Percentiles rank a stretch among this genome's conserved stretches.
These are phyloP conservation scores for Leistus spinibarbis DNA, from an alignment of 2,888 invertebrate species.

Conservation along the genomic window DNA sequence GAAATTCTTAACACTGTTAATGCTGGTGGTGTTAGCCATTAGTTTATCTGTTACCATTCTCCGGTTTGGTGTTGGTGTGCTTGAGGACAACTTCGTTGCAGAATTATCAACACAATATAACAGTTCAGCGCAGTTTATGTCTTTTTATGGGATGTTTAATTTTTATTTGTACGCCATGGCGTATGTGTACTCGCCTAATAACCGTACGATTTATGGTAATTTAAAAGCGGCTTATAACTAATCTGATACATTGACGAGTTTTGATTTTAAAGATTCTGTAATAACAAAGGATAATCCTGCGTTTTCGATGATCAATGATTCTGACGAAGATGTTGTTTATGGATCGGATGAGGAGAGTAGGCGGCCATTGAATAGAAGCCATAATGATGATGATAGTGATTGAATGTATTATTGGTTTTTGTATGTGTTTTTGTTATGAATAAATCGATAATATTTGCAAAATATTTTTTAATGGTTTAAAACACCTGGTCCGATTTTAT, in stretches of 20 bases:
- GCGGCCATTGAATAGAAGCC: constrained; percentile 75
- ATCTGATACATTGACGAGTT: not conserved
- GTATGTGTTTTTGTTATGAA: not conserved
- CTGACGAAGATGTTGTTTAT: constrained; percentile 95
- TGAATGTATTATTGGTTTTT: constrained; percentile 53
- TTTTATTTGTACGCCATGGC: constrained; percentile 94
- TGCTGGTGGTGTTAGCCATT: constrained; percentile 79
- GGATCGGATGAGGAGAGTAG: constrained; percentile 90
- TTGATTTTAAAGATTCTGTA: constrained; percentile 71
- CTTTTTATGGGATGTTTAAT: constrained; percentile 91
- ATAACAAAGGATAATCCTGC: constrained; percentile 97
- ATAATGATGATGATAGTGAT: constrained; percentile 76
- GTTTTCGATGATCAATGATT: constrained; percentile 98
- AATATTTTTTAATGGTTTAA: not conserved
- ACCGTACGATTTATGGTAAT: constrained; percentile 82
- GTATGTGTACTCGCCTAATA: constrained; percentile 90
- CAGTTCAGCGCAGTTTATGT: constrained; percentile 95
- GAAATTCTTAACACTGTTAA: constrained; percentile 86
- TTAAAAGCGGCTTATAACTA: constrained; percentile 33
- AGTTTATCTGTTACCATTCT: constrained; percentile 76
- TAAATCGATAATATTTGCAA: not conserved
- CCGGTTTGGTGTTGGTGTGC: constrained; percentile 85
- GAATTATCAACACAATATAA: constrained; percentile 85
- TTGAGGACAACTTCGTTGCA: constrained; percentile 94
- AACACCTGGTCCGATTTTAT: not conserved